phyloP scores from a whole-genome alignment of 2,113 vertebrate genomes.

The Phycodurus eques region DNA sequence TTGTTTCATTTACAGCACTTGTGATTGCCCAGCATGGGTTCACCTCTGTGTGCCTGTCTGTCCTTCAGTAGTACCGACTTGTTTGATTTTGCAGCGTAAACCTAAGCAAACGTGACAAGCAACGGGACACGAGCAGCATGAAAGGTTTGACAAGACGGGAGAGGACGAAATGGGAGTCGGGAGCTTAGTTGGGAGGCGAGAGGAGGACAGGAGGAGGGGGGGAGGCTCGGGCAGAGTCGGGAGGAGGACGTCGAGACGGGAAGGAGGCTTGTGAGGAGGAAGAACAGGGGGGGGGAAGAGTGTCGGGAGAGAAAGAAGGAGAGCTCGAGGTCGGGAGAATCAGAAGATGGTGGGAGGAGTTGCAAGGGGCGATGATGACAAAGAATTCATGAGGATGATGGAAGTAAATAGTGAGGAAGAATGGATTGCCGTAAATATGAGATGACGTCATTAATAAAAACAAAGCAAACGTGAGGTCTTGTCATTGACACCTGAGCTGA shows the following conservation, averaged over 20 bases:
- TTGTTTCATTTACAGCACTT: slow-evolving; percentile 62
- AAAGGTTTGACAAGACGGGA: background rate
- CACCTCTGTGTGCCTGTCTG: slow-evolving; percentile 16
- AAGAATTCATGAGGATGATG: slow-evolving; percentile 9
- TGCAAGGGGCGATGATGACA: no score
- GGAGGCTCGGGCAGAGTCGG: slow-evolving; percentile 2
- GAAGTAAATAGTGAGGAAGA: background rate
- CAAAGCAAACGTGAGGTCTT: slow-evolving; percentile 40
- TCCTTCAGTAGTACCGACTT: slow-evolving; percentile 27
- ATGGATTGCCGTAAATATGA: background rate
- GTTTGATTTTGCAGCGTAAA: slow-evolving; percentile 47
- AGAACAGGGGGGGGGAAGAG: no score
- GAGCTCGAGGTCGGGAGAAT: background rate
- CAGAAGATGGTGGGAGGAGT: slow-evolving; percentile 1
- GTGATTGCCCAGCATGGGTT: slow-evolving; percentile 58
- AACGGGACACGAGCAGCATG: background rate
- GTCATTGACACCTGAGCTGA: slow-evolving; percentile 38
- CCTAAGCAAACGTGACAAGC: background rate
- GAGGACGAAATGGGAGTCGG: background rate
- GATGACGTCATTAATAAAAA: background rate
- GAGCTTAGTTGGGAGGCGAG: background rate
- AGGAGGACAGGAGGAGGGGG: background rate
- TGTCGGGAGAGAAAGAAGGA: background rate
- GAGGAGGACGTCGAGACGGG: slow-evolving; percentile 12
- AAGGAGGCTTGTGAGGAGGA: slow-evolving; percentile 17